phyloP scores from a whole-genome alignment of 1,140 invertebrate species.

The Lepidotrigona ventralis region DNA sequence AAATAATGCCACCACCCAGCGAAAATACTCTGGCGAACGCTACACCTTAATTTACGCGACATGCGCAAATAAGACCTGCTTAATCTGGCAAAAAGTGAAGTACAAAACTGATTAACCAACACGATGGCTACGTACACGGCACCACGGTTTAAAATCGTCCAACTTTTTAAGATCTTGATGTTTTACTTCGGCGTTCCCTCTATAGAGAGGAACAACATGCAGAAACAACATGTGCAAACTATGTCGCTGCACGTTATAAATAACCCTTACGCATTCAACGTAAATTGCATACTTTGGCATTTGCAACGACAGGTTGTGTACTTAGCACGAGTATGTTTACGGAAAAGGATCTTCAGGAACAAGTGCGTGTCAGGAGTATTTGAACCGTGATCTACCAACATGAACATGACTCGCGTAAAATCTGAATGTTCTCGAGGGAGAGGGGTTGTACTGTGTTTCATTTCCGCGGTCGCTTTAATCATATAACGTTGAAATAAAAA shows the following conservation, averaged over 20 bases:
- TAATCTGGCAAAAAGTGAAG: not conserved
- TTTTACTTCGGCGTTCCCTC: not conserved
- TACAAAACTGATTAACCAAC: not conserved
- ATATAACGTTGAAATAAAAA: not conserved
- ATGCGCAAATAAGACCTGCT: not conserved
- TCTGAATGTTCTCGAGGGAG: not conserved
- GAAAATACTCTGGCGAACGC: not conserved
- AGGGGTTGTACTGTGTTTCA: not conserved
- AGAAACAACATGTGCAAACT: not conserved
- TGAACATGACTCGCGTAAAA: not conserved
- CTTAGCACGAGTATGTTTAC: not conserved
- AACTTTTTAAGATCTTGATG: not conserved
- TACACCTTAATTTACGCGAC: not conserved
- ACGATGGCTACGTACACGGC: too few relatives aligned
- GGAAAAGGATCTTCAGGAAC: not conserved
- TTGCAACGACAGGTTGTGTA: slow-evolving; percentile 50
- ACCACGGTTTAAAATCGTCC: not conserved
- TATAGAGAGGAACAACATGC: not conserved
- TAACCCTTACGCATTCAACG: slow-evolving; percentile 10
- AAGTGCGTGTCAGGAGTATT: not conserved
- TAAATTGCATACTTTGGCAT: slow-evolving; percentile 54
- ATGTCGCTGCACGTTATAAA: slow-evolving; percentile 11
- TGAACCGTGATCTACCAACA: slow-evolving; percentile 1
- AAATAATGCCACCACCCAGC: not conserved
- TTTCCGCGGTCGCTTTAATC: too few relatives aligned